Evolutionary conservation across 2,888 invertebrate species (phyloP).

Genomic region (Oscheius myriophilus): DNA sequence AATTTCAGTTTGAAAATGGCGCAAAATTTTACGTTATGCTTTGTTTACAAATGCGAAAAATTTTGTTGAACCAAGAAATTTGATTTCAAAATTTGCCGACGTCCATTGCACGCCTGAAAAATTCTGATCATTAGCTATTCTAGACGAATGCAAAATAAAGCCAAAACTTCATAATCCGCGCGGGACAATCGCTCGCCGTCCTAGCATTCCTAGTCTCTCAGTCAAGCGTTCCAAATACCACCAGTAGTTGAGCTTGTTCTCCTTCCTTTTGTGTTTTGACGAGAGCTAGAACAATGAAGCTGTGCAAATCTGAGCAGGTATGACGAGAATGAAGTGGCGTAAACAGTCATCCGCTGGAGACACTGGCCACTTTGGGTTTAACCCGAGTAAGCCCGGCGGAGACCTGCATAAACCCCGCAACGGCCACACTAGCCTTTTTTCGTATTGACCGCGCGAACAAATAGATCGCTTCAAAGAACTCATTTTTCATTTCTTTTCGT

Average conservation of each 20-base stretch:
- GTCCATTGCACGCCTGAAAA: too few species aligned
- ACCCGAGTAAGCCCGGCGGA: slow-evolving; percentile 29
- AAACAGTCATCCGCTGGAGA: background rate
- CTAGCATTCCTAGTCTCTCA: too few species aligned
- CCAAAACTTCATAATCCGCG: too few species aligned
- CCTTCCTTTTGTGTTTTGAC: background rate
- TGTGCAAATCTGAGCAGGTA: background rate
- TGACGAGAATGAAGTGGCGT: background rate
- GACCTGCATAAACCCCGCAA: slow-evolving; percentile 27
- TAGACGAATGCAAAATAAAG: too few species aligned
- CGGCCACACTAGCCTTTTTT: slow-evolving; percentile 24
- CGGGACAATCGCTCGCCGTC: too few species aligned
- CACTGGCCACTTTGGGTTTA: slow-evolving; percentile 12
- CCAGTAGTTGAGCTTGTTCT: background rate
- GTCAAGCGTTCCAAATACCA: too few species aligned
- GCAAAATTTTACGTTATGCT: too few species aligned
- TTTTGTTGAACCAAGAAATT: too few species aligned
- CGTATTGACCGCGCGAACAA: slow-evolving; percentile 11
- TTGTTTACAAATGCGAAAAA: too few species aligned
- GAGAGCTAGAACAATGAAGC: slow-evolving; percentile 6
- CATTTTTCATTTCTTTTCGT: slow-evolving; percentile 13
- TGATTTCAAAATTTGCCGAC: too few species aligned
- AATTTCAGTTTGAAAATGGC: too few species aligned
- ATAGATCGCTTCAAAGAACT: background rate
- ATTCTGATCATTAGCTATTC: too few species aligned